phyloP scores from a whole-genome alignment of 2,888 invertebrate genomes.

The Cantharis rustica region DNA sequence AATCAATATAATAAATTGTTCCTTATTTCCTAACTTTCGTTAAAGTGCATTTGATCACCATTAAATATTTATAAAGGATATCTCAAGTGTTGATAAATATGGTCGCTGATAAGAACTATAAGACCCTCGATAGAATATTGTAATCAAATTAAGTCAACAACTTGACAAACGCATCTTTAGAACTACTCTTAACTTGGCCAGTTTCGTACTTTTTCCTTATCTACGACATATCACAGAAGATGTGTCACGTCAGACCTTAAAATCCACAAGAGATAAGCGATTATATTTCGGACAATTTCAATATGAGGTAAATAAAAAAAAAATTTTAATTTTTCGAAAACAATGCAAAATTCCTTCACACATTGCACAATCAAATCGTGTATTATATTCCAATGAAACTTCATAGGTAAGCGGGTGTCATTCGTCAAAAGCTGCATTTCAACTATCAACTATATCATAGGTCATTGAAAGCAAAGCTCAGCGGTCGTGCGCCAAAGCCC shows the following conservation, averaged over 20 bases:
- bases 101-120: slow-evolving; percentile 10
- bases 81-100: slow-evolving; percentile 16
- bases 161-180: slow-evolving; percentile 4
- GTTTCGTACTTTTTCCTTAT: slow-evolving; percentile 16
- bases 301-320: neutral
- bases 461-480: slow-evolving; percentile 35
- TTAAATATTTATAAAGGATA: slow-evolving; percentile 25
- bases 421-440: slow-evolving; percentile 35
- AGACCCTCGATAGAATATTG: neutral
- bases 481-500: slow-evolving; percentile 45
- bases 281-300: neutral
- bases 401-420: slow-evolving; percentile 30
- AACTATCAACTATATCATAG: slow-evolving; percentile 30
- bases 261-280: slow-evolving; percentile 24
- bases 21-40: neutral
- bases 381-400: slow-evolving; percentile 32
- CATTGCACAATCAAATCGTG: slow-evolving; percentile 20
- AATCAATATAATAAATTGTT: neutral
- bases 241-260: slow-evolving; percentile 19
- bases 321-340: neutral
- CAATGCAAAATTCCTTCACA: slow-evolving; percentile 11
- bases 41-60: slow-evolving; percentile 6
- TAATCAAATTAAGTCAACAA: slow-evolving; percentile 23
- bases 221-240: slow-evolving; percentile 13
- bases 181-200: slow-evolving; percentile 7